phyloP scores from a whole-genome alignment of 1,140 invertebrate species.

The Lanistes nyassanus region DNA sequence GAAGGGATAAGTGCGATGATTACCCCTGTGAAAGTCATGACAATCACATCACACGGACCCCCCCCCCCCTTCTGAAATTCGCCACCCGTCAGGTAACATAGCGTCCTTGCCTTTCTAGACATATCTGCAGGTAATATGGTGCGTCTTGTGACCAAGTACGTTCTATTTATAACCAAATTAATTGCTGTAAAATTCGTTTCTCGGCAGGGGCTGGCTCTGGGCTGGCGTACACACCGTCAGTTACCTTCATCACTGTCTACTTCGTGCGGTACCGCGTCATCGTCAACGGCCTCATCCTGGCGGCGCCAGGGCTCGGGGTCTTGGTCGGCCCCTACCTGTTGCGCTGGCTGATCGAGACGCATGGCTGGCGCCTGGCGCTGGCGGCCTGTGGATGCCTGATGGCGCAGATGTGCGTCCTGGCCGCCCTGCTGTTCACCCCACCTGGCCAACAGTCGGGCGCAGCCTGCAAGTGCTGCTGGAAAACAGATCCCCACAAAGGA shows the following conservation, averaged over 20 bases:
- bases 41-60: no score
- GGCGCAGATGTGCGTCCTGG: conserved; percentile 14
- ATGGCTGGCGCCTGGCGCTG: conserved; percentile 60
- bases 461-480: not conserved
- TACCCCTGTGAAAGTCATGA: no score
- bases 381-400: not conserved
- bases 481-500: not conserved
- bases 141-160: no score
- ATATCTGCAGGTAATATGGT: no score
- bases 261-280: conserved; percentile 41
- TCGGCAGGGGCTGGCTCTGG: conserved; percentile 39
- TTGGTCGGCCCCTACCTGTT: conserved; percentile 38
- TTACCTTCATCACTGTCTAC: conserved; percentile 41
- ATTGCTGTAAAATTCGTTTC: not conserved
- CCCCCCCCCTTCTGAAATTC: no score
- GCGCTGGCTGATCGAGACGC: conserved; percentile 66
- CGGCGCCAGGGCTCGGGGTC: conserved; percentile 36
- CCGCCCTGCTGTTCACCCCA: conserved; percentile 10
- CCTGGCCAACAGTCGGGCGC: not conserved
- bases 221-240: conserved; percentile 33
- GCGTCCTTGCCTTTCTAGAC: no score
- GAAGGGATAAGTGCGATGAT: no score
- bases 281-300: conserved; percentile 42
- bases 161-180: no score
- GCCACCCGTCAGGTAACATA: no score